Evolutionary conservation across 2,888 invertebrate genomes (phyloP).

Genomic region (Camponotus fellah): DNA sequence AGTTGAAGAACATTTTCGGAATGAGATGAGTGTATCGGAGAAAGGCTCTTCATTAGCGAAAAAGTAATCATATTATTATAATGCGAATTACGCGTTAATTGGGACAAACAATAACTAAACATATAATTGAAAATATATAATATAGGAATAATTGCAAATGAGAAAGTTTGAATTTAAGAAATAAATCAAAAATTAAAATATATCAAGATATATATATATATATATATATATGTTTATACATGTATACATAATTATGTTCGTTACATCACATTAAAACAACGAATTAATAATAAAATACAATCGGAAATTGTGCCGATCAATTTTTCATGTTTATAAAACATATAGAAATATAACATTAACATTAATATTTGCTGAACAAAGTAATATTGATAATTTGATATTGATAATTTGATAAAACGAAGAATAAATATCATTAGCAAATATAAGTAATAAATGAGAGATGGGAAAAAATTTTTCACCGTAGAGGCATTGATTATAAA

Average conservation of each 20-base stretch:
- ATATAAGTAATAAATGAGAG: background rate
- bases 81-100: background rate
- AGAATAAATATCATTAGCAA: background rate
- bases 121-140: background rate
- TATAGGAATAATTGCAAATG: background rate
- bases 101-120: background rate
- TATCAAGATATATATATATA: background rate
- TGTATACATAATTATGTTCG: background rate
- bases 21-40: conserved; percentile 1
- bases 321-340: conserved; percentile 12
- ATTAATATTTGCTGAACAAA: background rate
- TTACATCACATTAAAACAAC: background rate
- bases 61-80: background rate
- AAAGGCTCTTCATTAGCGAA: background rate
- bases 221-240: too few relatives aligned
- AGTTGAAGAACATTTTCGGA: conserved; percentile 6
- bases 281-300: conserved; percentile 1
- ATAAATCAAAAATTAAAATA: background rate
- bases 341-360: conserved; percentile 21
- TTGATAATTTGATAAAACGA: background rate
- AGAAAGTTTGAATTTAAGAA: background rate
- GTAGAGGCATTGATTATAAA: background rate
- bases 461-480: background rate
- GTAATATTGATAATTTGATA: background rate
- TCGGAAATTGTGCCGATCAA: conserved; percentile 13